Percentiles rank a stretch among this genome's conserved stretches.
Conservation (phyloP, 2,888 invertebrate species). For the Acrocera orbiculus region DNA sequence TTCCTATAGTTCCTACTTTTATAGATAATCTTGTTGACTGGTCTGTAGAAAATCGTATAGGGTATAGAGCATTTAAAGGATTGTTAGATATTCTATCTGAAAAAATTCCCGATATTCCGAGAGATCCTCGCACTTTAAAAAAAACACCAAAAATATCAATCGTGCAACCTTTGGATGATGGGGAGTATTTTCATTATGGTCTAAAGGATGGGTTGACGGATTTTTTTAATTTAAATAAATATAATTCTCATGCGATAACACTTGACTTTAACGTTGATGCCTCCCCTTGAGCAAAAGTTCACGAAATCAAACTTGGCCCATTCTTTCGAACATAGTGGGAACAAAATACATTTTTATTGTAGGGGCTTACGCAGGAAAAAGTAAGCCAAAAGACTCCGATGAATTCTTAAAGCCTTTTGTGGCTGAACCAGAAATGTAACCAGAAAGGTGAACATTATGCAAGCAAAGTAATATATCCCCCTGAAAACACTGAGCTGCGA, state of each 20-base stretch:
- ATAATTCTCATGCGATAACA: neutral
- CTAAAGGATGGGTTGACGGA: neutral
- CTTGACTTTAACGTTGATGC: constrained; percentile 8
- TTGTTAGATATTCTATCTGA: neutral
- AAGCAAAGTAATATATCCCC: neutral
- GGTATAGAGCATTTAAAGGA: too few relatives aligned
- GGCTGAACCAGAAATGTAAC: neutral
- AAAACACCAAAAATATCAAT: neutral
- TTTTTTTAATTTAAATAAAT: neutral
- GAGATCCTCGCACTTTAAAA: neutral
- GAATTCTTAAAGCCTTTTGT: constrained; percentile 5
- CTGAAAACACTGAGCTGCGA: neutral
- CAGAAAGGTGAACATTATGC: neutral
- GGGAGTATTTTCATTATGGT: neutral
- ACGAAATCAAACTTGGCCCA: constrained; percentile 8
- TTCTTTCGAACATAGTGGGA: constrained; percentile 6
- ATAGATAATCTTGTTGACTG: too few relatives aligned
- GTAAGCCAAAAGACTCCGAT: constrained; percentile 7
- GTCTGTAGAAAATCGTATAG: too few relatives aligned
- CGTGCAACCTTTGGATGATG: neutral
- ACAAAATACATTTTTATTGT: constrained; percentile 3
- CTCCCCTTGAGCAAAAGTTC: constrained; percentile 9
- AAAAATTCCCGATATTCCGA: neutral
- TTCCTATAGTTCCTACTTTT: too few relatives aligned
- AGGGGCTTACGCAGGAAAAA: neutral